Conservation (phyloP, 2,888 invertebrate genomes). For the Mythimna vitellina region DNA sequence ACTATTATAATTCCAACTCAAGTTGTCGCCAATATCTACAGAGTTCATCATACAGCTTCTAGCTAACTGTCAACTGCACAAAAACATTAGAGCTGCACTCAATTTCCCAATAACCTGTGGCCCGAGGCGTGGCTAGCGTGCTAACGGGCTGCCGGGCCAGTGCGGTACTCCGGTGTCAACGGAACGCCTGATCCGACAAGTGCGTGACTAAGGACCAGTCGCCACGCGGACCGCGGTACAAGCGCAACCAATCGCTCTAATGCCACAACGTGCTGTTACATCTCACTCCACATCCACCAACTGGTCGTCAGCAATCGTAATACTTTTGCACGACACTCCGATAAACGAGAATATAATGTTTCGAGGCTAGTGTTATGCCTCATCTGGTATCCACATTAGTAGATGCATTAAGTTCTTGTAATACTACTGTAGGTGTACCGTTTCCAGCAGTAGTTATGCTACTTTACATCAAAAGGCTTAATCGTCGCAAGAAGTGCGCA, state of each 20-base stretch:
- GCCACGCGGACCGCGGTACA: conserved; percentile 22
- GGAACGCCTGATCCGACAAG: conserved; percentile 44
- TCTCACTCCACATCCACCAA: conserved; percentile 56
- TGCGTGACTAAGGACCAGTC: conserved; percentile 65
- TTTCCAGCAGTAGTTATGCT: conserved; percentile 19
- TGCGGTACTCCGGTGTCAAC: conserved; percentile 40
- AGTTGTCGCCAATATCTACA: conserved; percentile 5
- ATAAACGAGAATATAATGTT: conserved; percentile 46
- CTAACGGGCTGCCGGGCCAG: conserved; percentile 52
- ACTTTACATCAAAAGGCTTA: conserved; percentile 39
- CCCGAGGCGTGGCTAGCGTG: conserved; percentile 46
- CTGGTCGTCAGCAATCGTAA: conserved; percentile 45
- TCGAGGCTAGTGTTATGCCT: conserved; percentile 25
- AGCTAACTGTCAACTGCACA: conserved; percentile 51
- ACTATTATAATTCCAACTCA: conserved; percentile 3
- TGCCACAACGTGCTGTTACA: conserved; percentile 57
- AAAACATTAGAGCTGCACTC: conserved; percentile 60
- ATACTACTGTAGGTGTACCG: conserved; percentile 13
- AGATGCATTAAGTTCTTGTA: conserved; percentile 31
- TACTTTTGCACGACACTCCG: conserved; percentile 53
- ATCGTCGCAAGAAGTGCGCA: conserved; percentile 40
- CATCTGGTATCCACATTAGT: conserved; percentile 21
- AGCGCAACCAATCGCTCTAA: conserved; percentile 67
- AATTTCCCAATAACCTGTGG: conserved; percentile 61
- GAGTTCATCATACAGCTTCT: conserved; percentile 53